A percentile compares a stretch with the other conserved stretches of the same genome.
Conservation (phyloP, 64 coral and sea anemone genomes). For the Pocillopora damicornis region DNA sequence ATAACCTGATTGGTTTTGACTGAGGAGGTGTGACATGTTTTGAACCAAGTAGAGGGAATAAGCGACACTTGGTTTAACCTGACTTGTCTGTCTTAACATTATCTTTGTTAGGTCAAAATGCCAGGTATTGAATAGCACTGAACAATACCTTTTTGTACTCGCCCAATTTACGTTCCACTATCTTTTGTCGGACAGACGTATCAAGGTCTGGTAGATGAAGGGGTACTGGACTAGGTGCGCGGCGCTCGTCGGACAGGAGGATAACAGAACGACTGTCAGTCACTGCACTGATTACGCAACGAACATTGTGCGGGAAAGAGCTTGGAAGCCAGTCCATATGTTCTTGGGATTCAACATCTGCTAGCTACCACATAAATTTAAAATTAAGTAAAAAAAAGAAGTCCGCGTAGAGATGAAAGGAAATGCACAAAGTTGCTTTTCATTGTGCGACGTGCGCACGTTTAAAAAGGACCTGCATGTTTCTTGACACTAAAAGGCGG, state of each 20-base stretch:
- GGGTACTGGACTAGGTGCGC: not conserved
- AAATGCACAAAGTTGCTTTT: too few relatives aligned
- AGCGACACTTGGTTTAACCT: too few relatives aligned
- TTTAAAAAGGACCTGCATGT: too few relatives aligned
- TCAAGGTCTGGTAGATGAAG: slow-evolving; percentile 48
- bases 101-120: not conserved
- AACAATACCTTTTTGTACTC: slow-evolving; percentile 75
- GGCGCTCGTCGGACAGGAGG: slow-evolving; percentile 14
- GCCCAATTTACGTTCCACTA: slow-evolving; percentile 60
- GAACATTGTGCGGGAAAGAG: slow-evolving; percentile 50
- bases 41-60: too few relatives aligned
- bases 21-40: too few relatives aligned
- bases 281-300: slow-evolving; percentile 66
- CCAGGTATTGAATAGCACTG: not conserved
- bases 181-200: slow-evolving; percentile 48
- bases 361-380: slow-evolving; percentile 26
- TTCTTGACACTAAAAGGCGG: too few relatives aligned
- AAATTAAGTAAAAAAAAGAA: not conserved
- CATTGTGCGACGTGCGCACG: too few relatives aligned
- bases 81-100: too few relatives aligned
- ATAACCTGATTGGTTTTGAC: too few relatives aligned
- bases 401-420: too few relatives aligned
- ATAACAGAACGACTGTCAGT: slow-evolving; percentile 51
- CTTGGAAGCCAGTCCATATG: slow-evolving; percentile 70
- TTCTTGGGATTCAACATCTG: slow-evolving; percentile 33